These are phyloP conservation scores for Mythimna impura DNA, from an alignment of 2,888 invertebrate genomes.

Conservation along the genomic window DNA sequence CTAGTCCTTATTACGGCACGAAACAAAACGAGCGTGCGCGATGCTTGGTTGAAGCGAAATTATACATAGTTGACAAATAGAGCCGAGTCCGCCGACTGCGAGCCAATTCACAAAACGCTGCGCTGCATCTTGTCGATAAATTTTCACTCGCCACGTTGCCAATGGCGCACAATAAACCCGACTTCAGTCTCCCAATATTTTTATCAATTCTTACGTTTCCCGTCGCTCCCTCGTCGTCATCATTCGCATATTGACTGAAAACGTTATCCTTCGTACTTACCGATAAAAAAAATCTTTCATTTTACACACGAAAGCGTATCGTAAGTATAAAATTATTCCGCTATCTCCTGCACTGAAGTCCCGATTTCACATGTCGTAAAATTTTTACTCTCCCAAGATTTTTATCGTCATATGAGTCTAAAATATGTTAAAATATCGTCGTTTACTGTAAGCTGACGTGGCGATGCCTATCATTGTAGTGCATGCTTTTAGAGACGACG, in stretches of 20 bases:
- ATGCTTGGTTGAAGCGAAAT: slow-evolving; percentile 73
- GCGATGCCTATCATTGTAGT: slow-evolving; percentile 77
- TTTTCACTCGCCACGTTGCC: slow-evolving; percentile 75
- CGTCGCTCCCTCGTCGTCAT: slow-evolving; percentile 54
- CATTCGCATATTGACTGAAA: slow-evolving; percentile 71
- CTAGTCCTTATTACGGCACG: slow-evolving; percentile 60
- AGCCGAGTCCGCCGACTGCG: slow-evolving; percentile 68
- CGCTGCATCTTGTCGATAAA: slow-evolving; percentile 77
- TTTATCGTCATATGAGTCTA: slow-evolving; percentile 75
- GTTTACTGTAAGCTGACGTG: slow-evolving; percentile 68
- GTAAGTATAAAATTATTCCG: slow-evolving; percentile 78
- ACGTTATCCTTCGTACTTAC: slow-evolving; percentile 68
- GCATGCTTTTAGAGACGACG: slow-evolving; percentile 71
- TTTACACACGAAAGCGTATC: slow-evolving; percentile 76
- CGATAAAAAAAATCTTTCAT: slow-evolving; percentile 75
- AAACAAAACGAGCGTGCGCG: slow-evolving; percentile 63
- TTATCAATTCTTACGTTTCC: slow-evolving; percentile 60
- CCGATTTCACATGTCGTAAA: slow-evolving; percentile 81
- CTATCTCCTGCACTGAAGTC: slow-evolving; percentile 75
- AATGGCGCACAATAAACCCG: slow-evolving; percentile 76
- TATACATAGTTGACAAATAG: slow-evolving; percentile 82
- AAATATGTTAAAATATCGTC: slow-evolving; percentile 75
- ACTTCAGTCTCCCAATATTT: slow-evolving; percentile 64
- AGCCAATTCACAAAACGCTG: slow-evolving; percentile 80
- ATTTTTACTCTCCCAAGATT: slow-evolving; percentile 77